Conservation (phyloP, 2,797 vertebrate species). For the Channa striata region DNA sequence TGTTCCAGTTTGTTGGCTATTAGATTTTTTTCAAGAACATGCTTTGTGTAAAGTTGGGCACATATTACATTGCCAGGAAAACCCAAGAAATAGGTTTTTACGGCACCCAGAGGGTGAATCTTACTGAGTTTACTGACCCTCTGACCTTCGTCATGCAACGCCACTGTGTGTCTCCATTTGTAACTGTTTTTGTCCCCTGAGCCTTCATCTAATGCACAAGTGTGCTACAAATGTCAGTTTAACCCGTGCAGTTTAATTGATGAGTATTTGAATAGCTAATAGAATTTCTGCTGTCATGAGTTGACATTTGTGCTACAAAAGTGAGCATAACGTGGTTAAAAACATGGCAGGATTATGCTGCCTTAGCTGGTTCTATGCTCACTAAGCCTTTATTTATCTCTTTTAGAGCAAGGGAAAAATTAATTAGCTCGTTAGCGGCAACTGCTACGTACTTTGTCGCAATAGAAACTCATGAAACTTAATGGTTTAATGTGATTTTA, state of each 20-base stretch:
- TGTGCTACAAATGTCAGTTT: neutral
- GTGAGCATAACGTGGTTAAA: neutral
- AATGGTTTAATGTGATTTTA: slow-evolving; percentile 1
- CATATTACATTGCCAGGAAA: neutral
- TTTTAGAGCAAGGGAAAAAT: neutral
- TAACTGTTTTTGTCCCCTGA: neutral
- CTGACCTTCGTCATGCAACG: neutral
- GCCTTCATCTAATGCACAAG: neutral
- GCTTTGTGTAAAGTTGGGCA: neutral
- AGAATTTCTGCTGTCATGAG: neutral
- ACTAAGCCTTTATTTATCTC: neutral
- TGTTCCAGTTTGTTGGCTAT: neutral
- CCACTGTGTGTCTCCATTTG: fast-evolving
- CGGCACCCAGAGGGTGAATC: neutral
- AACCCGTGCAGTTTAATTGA: no score
- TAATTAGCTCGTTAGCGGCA: slow-evolving; percentile 12
- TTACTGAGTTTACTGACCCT: neutral
- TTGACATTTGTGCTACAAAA: neutral
- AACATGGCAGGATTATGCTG: neutral
- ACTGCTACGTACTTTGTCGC: neutral
- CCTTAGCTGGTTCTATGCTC: neutral
- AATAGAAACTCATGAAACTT: slow-evolving; percentile 9
- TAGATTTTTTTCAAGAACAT: neutral
- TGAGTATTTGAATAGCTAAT: neutral
- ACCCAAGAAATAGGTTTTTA: neutral